Base-by-base conservation (phyloP, 1,140 invertebrate species). In the Apolygus lucorum region DNA sequence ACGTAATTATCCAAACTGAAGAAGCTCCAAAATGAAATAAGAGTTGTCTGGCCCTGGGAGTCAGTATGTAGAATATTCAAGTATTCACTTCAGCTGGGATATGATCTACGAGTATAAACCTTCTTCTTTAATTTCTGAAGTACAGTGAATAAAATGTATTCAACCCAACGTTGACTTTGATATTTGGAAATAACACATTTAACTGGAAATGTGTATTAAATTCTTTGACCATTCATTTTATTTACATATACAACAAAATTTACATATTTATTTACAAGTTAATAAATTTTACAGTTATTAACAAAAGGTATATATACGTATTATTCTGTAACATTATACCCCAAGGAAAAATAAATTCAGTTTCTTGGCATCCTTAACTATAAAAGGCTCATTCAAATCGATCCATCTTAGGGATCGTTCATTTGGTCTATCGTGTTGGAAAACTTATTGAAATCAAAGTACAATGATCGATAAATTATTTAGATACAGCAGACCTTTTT, bases 251-350 rank as follows among this genome's bases (percentile, higher is more conserved):
- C 54, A 11, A 59, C 54, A 59, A 59, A 59, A 59, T 59, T 8
- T 59, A 59, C 54, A 59, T 49, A 59, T 59, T 59, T 59, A 59
- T 59, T 59, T 59, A 59, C 54, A 59, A 4, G 34, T 59, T 21
- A 24, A 4, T 59, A 59, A 59, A 59, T 59, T 59, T 59, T 59
- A 59, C 54, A 59, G 4, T 59, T 22, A 13, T 24, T 24, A 59
- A 59, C 54, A 59, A 17, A 59, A 59, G 4, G 34, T 59, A 59
- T 59, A 59, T 11, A 17, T 8, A 11, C 11, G 54, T 59, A 13
- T 13, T 24, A 59, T 59, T 24, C 11, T 59, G 22, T 59, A 59
- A 59, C 54, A 59, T 8, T 59, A 59, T 59, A 59, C 54, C 22
- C 22, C 54, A 24, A 59, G 22, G 54, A 59, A 59, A 59, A 59